These are phyloP conservation scores for Pseudomyrmex dendroicus DNA, from an alignment of 1,140 invertebrate genomes.

Conservation along the genomic window DNA sequence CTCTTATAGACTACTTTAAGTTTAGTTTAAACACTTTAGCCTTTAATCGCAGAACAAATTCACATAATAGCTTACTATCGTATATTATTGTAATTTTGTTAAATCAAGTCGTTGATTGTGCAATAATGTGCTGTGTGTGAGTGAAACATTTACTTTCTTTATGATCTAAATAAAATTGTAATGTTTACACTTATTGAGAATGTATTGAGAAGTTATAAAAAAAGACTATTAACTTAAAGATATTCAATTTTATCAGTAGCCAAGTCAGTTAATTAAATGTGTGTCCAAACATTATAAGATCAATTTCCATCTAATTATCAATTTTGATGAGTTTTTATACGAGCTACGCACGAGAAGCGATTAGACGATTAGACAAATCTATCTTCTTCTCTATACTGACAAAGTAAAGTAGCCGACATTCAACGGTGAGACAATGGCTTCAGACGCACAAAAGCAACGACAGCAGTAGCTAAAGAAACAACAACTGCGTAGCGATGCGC, in stretches of 20 bases:
- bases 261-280: no score
- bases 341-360: neutral
- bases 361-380: neutral
- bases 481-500: slow-evolving; percentile 52
- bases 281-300: neutral
- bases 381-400: neutral
- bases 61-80: slow-evolving; percentile 26
- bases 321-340: neutral
- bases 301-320: neutral
- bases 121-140: no score
- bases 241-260: no score
- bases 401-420: slow-evolving; percentile 54
- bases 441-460: slow-evolving; percentile 12
- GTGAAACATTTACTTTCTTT: neutral
- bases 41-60: neutral
- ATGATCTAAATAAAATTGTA: neutral
- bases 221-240: neutral
- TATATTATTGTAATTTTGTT: neutral
- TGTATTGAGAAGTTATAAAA: neutral
- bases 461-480: slow-evolving; percentile 41
- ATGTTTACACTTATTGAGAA: neutral
- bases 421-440: neutral
- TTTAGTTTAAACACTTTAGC: neutral
- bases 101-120: slow-evolving; percentile 16
- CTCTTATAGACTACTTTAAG: no score